Percentiles rank a stretch among this genome's conserved stretches.
Conservation (phyloP, 35 echinoderm and acorn worm genomes). For the Ophiothrix spiculata region DNA sequence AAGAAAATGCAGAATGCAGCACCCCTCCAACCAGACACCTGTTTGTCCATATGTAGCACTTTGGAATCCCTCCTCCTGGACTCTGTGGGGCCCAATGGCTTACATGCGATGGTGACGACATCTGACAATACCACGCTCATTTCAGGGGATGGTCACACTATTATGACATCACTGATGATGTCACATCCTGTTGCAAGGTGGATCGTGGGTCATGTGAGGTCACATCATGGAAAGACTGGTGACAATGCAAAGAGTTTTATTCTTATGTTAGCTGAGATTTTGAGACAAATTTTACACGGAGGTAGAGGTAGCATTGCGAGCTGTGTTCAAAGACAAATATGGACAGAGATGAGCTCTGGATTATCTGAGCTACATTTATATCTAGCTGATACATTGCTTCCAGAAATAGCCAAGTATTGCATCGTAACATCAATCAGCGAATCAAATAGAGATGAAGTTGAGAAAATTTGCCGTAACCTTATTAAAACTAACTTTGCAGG, state of each 20-base stretch:
- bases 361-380: background rate
- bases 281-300: constrained; percentile 7
- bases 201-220: constrained; percentile 2
- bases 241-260: constrained; percentile 27
- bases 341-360: background rate
- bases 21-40: background rate
- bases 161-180: constrained; percentile 26
- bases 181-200: constrained; percentile 24
- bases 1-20: constrained; percentile 13
- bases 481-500: background rate
- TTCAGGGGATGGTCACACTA: constrained; percentile 24
- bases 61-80: constrained; percentile 8
- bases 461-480: constrained; percentile 6
- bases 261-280: constrained; percentile 11
- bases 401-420: background rate
- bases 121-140: constrained; percentile 2
- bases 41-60: constrained; percentile 17
- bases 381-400: background rate
- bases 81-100: constrained; percentile 26
- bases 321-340: background rate
- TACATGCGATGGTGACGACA: constrained; percentile 27
- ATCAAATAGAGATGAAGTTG: background rate
- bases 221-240: constrained; percentile 22
- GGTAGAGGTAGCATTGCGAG: background rate
- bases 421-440: background rate